Evolutionary conservation across 1,140 invertebrate genomes (phyloP).

Genomic region (Bombus waltoni): DNA sequence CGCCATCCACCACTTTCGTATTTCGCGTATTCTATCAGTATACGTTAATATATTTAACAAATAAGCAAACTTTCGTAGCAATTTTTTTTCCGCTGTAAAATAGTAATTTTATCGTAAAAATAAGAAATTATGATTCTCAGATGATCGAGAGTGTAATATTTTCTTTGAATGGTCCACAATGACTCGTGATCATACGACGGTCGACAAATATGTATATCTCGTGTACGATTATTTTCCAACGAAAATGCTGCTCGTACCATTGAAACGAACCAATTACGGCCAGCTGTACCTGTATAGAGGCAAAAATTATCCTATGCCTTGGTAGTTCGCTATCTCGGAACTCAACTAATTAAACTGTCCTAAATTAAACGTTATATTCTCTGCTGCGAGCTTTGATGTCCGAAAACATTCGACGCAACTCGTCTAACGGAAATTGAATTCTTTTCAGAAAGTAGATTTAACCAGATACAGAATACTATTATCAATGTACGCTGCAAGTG

Average conservation of each 20-base stretch:
- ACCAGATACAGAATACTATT: no score
- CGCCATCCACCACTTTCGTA: neutral
- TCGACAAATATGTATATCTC: neutral
- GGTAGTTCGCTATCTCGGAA: conserved; percentile 1
- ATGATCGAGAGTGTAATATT: no score
- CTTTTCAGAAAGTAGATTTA: no score
- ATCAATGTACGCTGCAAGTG: no score
- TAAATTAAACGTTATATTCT: conserved; percentile 33
- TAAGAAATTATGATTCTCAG: no score
- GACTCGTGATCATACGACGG: neutral
- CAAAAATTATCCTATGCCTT: conserved; percentile 28
- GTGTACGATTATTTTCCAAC: neutral
- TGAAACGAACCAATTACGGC: conserved; percentile 36
- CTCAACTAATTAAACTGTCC: conserved; percentile 54
- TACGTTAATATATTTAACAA: no score
- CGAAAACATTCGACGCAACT: neutral
- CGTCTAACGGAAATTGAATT: no score
- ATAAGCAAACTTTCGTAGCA: no score
- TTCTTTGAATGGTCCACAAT: no score
- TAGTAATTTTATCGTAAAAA: no score
- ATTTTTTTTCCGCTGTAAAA: no score
- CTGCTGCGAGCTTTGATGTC: neutral
- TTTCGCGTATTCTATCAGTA: neutral
- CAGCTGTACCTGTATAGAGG: neutral
- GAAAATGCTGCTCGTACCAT: neutral